Conservation (phyloP, 2,113 vertebrate genomes). For the Chionodraco myersi region DNA sequence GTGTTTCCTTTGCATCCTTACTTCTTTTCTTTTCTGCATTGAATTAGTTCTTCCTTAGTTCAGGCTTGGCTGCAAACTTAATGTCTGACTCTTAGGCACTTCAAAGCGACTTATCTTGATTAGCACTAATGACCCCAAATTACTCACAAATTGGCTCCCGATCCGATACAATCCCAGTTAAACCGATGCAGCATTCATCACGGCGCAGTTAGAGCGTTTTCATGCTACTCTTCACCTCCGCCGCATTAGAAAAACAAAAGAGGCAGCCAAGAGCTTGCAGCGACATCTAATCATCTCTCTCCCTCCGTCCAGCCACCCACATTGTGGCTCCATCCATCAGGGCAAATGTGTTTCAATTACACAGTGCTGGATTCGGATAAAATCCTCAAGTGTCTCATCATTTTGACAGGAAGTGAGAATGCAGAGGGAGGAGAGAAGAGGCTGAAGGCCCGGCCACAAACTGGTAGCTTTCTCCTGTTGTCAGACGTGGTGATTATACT, state of each 20-base stretch:
- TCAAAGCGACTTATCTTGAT: constrained; percentile 3
- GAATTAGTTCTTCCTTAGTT: neutral
- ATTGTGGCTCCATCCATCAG: constrained; percentile 30
- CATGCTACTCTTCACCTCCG: constrained; percentile 11
- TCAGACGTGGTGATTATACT: constrained; percentile 16
- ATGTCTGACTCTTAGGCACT: neutral
- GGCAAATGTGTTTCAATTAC: constrained; percentile 38
- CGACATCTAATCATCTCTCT: constrained; percentile 37
- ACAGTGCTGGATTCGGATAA: constrained; percentile 21
- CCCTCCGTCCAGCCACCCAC: neutral
- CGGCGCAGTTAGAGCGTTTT: neutral
- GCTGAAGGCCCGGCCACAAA: neutral
- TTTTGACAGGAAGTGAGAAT: neutral
- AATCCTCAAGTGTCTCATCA: constrained; percentile 31
- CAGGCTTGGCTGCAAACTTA: constrained; percentile 2
- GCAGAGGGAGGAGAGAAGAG: neutral
- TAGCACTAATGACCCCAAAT: constrained; percentile 37
- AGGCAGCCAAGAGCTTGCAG: constrained; percentile 29
- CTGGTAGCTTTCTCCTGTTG: constrained; percentile 2
- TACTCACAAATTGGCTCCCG: constrained; percentile 24
- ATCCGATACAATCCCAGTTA: constrained; percentile 22
- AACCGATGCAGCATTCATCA: neutral
- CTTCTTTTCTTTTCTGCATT: too few relatives aligned
- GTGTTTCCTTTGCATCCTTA: neutral
- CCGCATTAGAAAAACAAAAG: constrained; percentile 24